phyloP scores from a whole-genome alignment of 2,797 vertebrate genomes.

The Poecilia velifera region DNA sequence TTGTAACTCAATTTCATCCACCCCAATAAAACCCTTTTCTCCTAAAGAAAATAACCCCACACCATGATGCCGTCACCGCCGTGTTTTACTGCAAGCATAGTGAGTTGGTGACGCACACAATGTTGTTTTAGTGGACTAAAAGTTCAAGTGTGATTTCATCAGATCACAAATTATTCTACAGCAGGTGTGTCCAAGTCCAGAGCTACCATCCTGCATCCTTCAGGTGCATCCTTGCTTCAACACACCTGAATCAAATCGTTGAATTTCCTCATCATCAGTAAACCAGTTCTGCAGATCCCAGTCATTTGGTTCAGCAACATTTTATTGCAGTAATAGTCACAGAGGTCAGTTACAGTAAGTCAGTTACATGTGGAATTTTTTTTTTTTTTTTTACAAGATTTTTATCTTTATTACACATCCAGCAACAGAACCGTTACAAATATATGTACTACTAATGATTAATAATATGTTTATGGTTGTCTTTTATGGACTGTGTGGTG shows the following conservation, averaged over 20 bases:
- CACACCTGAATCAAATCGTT: too few species aligned
- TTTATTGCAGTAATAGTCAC: constrained; percentile 9
- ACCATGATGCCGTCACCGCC: background rate
- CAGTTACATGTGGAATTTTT: background rate
- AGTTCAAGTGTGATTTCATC: background rate
- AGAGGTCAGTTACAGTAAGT: background rate
- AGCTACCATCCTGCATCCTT: too few species aligned
- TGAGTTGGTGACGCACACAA: background rate
- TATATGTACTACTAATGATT: background rate
- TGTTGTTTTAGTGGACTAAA: background rate
- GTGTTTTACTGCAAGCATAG: background rate
- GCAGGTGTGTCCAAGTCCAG: too few species aligned
- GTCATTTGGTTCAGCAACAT: background rate
- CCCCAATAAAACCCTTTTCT: background rate
- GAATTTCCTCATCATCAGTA: too few species aligned
- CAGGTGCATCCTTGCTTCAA: too few species aligned
- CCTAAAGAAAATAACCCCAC: background rate
- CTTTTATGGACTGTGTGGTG: background rate
- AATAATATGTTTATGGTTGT: background rate
- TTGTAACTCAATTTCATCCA: background rate
- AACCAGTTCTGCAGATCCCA: too few species aligned
- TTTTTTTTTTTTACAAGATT: background rate
- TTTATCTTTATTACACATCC: background rate
- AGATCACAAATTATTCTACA: background rate
- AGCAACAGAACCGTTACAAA: background rate